These are phyloP conservation scores for Mamestra brassicae DNA, from an alignment of 2,888 invertebrate species.

Conservation along the genomic window DNA sequence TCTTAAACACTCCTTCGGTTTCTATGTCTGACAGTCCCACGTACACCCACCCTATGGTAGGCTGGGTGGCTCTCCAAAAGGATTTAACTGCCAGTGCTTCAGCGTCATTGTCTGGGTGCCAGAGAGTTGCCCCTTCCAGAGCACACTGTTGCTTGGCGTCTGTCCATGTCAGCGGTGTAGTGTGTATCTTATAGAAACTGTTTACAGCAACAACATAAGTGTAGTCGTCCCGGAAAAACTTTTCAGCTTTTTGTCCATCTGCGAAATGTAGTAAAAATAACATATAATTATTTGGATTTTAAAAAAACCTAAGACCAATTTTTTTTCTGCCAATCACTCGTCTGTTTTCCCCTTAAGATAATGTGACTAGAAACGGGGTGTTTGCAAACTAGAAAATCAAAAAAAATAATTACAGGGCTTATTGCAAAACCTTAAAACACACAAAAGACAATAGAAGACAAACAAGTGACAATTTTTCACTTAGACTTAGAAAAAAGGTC, in stretches of 20 bases:
- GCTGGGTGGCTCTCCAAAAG: constrained; percentile 14
- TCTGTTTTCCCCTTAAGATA: no score
- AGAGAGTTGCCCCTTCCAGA: constrained; percentile 78
- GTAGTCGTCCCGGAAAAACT: not conserved
- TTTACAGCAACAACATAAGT: not conserved
- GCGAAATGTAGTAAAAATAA: not conserved
- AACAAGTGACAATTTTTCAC: no score
- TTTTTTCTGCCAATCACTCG: no score
- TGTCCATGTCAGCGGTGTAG: constrained; percentile 66
- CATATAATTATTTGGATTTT: no score
- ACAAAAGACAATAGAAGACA: no score
- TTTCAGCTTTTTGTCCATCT: not conserved
- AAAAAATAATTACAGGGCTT: no score
- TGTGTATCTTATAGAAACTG: constrained; percentile 11
- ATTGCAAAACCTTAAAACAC: no score
- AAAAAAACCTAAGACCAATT: no score
- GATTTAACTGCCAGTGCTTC: not conserved
- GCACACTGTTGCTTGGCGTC: constrained; percentile 77
- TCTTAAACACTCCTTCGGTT: constrained; percentile 77
- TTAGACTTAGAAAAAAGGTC: no score
- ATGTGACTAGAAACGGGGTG: no score
- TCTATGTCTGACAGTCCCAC: constrained; percentile 45
- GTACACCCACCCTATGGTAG: not conserved
- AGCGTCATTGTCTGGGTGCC: constrained; percentile 75
- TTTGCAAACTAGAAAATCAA: no score